These are phyloP conservation scores for Casuarius casuarius DNA, from an alignment of 2,113 vertebrate species.

Conservation along the genomic window DNA sequence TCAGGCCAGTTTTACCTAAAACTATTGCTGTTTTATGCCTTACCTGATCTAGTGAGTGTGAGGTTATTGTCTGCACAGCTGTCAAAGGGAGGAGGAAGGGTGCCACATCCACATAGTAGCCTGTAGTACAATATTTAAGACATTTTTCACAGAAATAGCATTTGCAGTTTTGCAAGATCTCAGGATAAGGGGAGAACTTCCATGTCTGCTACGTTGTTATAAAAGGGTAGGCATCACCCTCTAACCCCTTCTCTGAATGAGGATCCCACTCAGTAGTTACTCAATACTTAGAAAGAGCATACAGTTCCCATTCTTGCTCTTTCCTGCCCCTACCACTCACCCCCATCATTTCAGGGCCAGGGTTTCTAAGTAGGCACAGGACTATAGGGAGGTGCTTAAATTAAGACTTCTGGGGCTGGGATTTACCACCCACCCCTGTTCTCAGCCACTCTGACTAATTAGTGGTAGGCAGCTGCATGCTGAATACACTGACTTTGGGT, in stretches of 20 bases:
- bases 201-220: background rate
- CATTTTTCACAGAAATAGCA: background rate
- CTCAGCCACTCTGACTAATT: constrained; percentile 29
- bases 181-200: background rate
- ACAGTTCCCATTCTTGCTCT: background rate
- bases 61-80: background rate
- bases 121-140: background rate
- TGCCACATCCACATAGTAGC: background rate
- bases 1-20: background rate
- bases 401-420: constrained; percentile 22
- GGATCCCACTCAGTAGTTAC: background rate
- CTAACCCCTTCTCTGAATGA: background rate
- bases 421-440: constrained; percentile 41
- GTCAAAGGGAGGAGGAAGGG: background rate
- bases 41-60: background rate
- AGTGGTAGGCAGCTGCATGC: background rate
- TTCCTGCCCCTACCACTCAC: background rate
- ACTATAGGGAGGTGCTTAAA: background rate
- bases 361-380: background rate
- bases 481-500: background rate
- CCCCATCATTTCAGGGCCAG: background rate
- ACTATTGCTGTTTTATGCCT: background rate
- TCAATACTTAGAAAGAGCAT: background rate
- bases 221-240: background rate
- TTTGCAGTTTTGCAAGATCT: background rate